These are phyloP conservation scores for Sorex araneus DNA, from an alignment of 2,113 vertebrate species.

Conservation along the genomic window DNA sequence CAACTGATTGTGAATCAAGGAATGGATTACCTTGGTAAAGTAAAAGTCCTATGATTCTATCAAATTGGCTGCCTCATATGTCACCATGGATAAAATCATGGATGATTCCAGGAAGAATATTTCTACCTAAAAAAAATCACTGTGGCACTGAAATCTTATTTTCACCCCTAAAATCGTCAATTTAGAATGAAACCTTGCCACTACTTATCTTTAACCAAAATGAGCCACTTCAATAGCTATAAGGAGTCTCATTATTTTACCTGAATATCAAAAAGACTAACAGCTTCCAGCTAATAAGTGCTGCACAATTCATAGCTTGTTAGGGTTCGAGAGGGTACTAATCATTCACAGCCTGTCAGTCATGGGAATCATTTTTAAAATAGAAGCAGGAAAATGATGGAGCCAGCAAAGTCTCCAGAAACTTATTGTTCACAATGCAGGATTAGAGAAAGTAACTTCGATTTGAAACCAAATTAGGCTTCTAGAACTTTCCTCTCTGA, in stretches of 20 bases:
- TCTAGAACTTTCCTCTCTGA: neutral
- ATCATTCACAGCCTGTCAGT: neutral
- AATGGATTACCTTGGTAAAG: neutral
- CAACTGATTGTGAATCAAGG: neutral
- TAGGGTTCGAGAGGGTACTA: neutral
- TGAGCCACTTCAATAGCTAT: neutral
- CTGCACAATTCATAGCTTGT: neutral
- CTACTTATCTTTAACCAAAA: slow-evolving; percentile 10
- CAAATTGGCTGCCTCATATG: slow-evolving; percentile 49
- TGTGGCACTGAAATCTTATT: slow-evolving; percentile 57
- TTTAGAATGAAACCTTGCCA: slow-evolving; percentile 50
- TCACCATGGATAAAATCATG: slow-evolving; percentile 43
- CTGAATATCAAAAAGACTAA: neutral
- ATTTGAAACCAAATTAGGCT: neutral
- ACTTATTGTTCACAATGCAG: neutral
- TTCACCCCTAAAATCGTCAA: slow-evolving; percentile 53
- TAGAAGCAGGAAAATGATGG: neutral
- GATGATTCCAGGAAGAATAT: neutral
- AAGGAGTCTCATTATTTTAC: neutral
- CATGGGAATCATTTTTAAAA: slow-evolving; percentile 18
- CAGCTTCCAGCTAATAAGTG: neutral
- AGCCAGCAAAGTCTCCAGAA: neutral
- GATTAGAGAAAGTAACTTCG: slow-evolving; percentile 10
- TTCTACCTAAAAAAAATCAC: slow-evolving; percentile 55
- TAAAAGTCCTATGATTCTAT: neutral